Conservation (phyloP, 2,888 invertebrate species). For the Apotomis turbidana region DNA sequence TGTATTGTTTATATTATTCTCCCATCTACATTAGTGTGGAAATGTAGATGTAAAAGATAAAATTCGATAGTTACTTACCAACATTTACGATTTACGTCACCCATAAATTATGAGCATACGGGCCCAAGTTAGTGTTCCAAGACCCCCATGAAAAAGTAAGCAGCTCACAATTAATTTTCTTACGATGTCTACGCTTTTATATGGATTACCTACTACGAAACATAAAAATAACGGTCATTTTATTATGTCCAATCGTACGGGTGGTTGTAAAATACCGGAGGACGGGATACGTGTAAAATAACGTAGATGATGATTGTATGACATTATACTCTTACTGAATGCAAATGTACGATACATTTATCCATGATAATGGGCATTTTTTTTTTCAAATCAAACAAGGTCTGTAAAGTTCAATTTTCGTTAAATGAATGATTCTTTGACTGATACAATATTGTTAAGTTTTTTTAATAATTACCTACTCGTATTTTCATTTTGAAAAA, state of each 20-base stretch:
- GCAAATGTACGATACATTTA: too few species aligned
- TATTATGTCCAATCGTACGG: slow-evolving; percentile 57
- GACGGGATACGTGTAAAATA: slow-evolving; percentile 47
- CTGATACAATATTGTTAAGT: too few species aligned
- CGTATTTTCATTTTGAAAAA: too few species aligned
- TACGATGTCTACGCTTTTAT: slow-evolving; percentile 38
- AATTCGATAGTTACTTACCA: slow-evolving; percentile 1
- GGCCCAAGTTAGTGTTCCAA: neutral
- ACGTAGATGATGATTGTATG: slow-evolving; percentile 47
- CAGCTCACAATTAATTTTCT: slow-evolving; percentile 39
- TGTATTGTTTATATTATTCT: too few species aligned
- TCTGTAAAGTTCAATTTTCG: too few species aligned
- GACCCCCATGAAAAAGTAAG: slow-evolving; percentile 27
- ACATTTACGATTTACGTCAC: neutral
- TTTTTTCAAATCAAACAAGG: too few species aligned
- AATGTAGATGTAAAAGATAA: neutral
- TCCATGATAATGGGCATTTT: too few species aligned
- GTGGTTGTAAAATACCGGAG: slow-evolving; percentile 55
- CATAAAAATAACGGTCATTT: slow-evolving; percentile 64
- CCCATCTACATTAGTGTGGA: too few species aligned
- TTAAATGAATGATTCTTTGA: too few species aligned
- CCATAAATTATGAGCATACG: slow-evolving; percentile 10
- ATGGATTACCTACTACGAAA: slow-evolving; percentile 54
- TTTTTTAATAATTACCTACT: too few species aligned
- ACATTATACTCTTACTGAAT: neutral